Evolutionary conservation across 1,140 invertebrate genomes (phyloP), one percentile per base, ranked within the genome.

Genomic region (Cylas formicarius): DNA sequence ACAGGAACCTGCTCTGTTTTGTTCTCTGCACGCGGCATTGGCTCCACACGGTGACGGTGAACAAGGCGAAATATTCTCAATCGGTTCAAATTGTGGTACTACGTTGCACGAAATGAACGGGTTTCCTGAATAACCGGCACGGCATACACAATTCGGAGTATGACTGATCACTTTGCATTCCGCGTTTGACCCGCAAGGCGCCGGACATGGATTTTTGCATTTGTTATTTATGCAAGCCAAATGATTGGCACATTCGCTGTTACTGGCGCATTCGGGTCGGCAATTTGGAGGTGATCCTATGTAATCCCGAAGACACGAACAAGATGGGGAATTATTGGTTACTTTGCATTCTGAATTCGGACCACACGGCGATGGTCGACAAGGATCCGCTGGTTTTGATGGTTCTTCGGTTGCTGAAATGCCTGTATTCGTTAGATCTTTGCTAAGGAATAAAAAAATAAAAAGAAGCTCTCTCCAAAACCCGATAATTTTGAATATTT

Each of bases 121-220:
- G 64, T 86, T 82, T 51, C 87, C 86, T 22, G 71, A 81, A 61
- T 77, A 87, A 50, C 84, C 84, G 37, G 74, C 67, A 9, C 80
- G 65, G 67, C 86, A 90, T 50, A 73, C 76, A 63, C 88, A 91
- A 23, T 83, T 77, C 47, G 86, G 83, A 53, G 82, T 77, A 70
- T 91, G 88, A 69, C 88, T 85, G 29, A 80, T 72, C 17, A 90
- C 84, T 57, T 76, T 75, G 66, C 89, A 93, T 57, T 85, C 73
- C 14, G 89, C 81, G 65, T 90, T 87, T 32, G 80, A 65, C 23
- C 86, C 88, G 67, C 88, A 88, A 28, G 77, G 75, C 35, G 82
- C 84, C 37, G 74, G 70, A 63, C 87, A 91, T n/a, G 86, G 86
- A 67, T 90, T 77, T 53, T 76, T 72, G 61, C 87, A 91, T 66